A percentile compares a stretch with the other conserved stretches of the same genome.
Evolutionary conservation across 2,888 invertebrate genomes (phyloP).

Genomic region (Zele albiditarsus): DNA sequence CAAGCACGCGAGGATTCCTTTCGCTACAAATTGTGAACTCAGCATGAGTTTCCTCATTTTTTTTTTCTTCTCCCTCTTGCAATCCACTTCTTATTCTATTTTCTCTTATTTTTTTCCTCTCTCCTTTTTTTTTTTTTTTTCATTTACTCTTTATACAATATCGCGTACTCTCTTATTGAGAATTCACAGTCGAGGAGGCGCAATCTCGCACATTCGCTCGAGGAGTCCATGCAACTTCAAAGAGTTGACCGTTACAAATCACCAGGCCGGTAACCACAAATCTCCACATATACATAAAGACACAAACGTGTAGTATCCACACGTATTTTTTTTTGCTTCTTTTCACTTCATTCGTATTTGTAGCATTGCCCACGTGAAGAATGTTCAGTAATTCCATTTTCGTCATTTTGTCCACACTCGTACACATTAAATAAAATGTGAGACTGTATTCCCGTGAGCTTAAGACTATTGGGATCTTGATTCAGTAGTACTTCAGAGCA

Average conservation of each 20-base stretch:
- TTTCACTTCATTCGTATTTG: constrained; percentile 10
- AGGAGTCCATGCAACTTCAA: constrained; percentile 40
- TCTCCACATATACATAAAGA: constrained; percentile 25
- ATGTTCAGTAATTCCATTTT: constrained; percentile 61
- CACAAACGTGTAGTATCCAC: not conserved
- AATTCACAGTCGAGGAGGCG: not conserved
- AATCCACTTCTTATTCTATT: not conserved
- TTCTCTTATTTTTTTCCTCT: constrained; percentile 8
- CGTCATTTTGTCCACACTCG: constrained; percentile 41
- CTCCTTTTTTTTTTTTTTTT: not conserved
- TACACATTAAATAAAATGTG: too few relatives aligned
- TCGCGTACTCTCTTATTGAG: not conserved
- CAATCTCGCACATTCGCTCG: not conserved
- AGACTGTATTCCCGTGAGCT: too few relatives aligned
- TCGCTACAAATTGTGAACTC: constrained; percentile 14
- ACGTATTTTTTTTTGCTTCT: not conserved
- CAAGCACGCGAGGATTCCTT: constrained; percentile 29
- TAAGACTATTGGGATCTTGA: too few relatives aligned
- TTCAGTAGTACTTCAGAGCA: too few relatives aligned
- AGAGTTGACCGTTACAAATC: constrained; percentile 58
- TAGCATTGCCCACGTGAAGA: constrained; percentile 55
- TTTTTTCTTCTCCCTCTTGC: constrained; percentile 28
- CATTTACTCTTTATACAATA: not conserved
- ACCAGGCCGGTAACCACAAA: constrained; percentile 32
- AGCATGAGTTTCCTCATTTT: constrained; percentile 52